Percentiles rank a stretch among this genome's conserved stretches.
Evolutionary conservation across 2,113 vertebrate genomes (phyloP).

Genomic region (Caranx ignobilis): DNA sequence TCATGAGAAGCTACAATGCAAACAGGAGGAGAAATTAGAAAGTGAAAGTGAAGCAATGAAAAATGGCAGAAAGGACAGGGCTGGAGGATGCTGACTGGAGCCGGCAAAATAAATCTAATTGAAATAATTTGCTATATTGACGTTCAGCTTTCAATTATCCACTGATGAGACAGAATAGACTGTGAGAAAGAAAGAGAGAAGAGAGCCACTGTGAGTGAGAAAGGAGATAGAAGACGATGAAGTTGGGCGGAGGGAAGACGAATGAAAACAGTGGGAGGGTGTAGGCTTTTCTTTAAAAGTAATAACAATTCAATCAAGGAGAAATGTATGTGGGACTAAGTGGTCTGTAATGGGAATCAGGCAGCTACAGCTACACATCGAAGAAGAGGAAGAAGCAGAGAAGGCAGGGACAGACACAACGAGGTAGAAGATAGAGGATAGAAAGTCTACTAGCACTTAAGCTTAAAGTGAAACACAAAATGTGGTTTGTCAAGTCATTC

Average conservation of each 20-base stretch:
- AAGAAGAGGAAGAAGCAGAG: constrained; percentile 16
- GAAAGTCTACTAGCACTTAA: not conserved
- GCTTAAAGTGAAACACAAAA: too few relatives aligned
- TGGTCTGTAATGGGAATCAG: constrained; percentile 77
- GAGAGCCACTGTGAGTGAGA: not conserved
- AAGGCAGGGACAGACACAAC: constrained; percentile 12
- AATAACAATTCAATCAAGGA: constrained; percentile 79
- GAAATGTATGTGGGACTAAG: constrained; percentile 81
- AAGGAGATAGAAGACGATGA: constrained; percentile 17
- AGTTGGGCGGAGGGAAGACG: constrained; percentile 8
- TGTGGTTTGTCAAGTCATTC: not conserved
- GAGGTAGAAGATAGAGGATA: not conserved
- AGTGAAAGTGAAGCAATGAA: constrained; percentile 55
- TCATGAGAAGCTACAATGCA: constrained; percentile 37
- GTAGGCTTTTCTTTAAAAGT: constrained; percentile 70
- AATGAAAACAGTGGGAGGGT: constrained; percentile 10
- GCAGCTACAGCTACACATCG: constrained; percentile 33
- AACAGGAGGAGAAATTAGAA: constrained; percentile 59
- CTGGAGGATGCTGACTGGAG: constrained; percentile 62
- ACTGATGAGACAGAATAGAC: constrained; percentile 56
- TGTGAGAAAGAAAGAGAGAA: constrained; percentile 14
- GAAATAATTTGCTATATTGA: constrained; percentile 76
- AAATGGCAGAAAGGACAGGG: constrained; percentile 33
- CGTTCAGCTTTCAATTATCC: constrained; percentile 79
- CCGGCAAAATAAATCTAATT: constrained; percentile 74